phyloP scores from a whole-genome alignment of 2,888 invertebrate species.

The Drosophila monieri region DNA sequence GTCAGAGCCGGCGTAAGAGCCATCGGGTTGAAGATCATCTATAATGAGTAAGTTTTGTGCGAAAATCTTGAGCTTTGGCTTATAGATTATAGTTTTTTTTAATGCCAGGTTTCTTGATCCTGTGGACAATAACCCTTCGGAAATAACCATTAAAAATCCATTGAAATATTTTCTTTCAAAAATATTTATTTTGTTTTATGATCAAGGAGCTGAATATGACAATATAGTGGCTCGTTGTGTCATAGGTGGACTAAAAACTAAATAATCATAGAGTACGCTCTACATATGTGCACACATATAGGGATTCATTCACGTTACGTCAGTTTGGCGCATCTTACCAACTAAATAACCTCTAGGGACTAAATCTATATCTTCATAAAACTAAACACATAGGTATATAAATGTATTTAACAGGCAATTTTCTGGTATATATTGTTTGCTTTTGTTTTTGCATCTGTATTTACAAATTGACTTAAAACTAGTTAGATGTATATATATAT shows the following conservation, averaged over 20 bases:
- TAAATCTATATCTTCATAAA: conserved; percentile 54
- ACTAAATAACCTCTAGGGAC: conserved; percentile 76
- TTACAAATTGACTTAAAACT: conserved; percentile 45
- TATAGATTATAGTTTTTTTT: background rate
- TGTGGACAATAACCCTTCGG: background rate
- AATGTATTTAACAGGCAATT: conserved; percentile 81
- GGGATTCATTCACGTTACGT: conserved; percentile 39
- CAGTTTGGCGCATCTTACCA: conserved; percentile 55
- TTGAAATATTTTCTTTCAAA: conserved; percentile 43
- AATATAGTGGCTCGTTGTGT: conserved; percentile 58
- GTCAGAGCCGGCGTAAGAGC: background rate
- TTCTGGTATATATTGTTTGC: conserved; percentile 62
- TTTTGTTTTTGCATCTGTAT: conserved; percentile 20
- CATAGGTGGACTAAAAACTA: conserved; percentile 67
- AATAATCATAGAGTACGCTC: conserved; percentile 55
- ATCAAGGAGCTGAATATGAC: conserved; percentile 59
- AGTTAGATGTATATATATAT: conserved; percentile 33
- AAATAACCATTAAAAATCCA: background rate
- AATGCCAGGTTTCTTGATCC: background rate
- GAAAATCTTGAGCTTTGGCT: background rate
- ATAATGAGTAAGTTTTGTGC: background rate
- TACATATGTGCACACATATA: conserved; percentile 28
- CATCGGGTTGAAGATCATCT: background rate
- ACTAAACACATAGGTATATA: conserved; percentile 69
- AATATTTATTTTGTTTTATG: conserved; percentile 55